Evolutionary conservation across 2,797 vertebrate species (phyloP), one percentile per base, ranked within the genome.

Genomic region (Tangara arthus): DNA sequence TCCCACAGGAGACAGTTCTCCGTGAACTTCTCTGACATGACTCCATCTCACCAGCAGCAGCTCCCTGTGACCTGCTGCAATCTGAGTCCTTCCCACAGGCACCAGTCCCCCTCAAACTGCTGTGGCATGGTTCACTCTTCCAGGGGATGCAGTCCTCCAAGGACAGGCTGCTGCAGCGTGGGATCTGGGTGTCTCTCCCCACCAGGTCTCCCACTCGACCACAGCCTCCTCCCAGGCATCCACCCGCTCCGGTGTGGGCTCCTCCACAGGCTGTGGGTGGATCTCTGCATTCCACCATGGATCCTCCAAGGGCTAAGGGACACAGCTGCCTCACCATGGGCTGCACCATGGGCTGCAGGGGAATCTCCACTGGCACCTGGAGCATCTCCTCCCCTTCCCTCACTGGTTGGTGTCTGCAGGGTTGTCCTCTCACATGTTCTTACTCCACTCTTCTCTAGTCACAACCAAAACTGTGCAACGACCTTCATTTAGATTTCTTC

Each of bases 161-260:
- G 35, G 24, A 37, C 24, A 59, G 35, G 35, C 35, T 27, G 57
- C 57, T 59, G 35, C 57, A 59, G 35, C 24, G 19, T 37, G 34
- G 53, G 26, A 37, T 15, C 22, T 35, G 23, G 5, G 34, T 26
- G 23, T 57, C 34, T 57, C 56, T 39, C 26, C 19, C 26, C 57
- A 60, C 12, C 18, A 60, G 57, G 18, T 39, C 26, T 60, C 57
- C 26, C 57, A 39, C 12, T 39, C 12, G 17, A 60, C 57, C 35
- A 20, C 57, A 28, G 35, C 57, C 18, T 60, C 26, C 26, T 53
- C 39, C n/a, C 23, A 53, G 23, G 8, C 57, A 72, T 28, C 49
- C 68, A 47, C 12, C 23, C 0, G 0, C 15, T 28, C 49, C 0
- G 0, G 30, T 0, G 0, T 34, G 35, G 28, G 41, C 41, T 47